Base-by-base conservation (phyloP, 2,888 invertebrate species). In the Tortricodes alternella region DNA sequence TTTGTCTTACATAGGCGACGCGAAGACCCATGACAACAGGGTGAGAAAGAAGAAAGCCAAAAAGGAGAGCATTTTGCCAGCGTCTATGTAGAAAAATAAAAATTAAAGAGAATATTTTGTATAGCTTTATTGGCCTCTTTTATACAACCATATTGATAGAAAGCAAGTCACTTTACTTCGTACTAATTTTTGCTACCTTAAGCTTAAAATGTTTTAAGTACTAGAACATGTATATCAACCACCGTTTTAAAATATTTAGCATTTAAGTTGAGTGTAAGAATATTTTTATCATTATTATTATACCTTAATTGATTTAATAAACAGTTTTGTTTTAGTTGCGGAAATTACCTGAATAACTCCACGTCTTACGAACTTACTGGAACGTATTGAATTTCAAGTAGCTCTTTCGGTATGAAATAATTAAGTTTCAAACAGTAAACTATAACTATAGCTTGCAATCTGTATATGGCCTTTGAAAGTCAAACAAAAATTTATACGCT, bases 231-330 rank as follows among this genome's bases (percentile, higher is more conserved):
- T 19, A 41, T 16, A 34, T 18, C 37, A 32, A 55, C 56, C 56
- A 56, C 49, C 56, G 56, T 49, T 49, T 35, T 44, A 50, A 29
- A 23, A 27, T 48, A 41, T 19, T 32, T 29, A 50, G 37, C 18
- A 29, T 27, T 2, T 49, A 49, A 56, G 49, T 19, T 19, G 6
- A n/a, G 15, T 43, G 9, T 44, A 38, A 44, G 7, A 21, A 41
- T 46, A 21, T 37, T 38, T 56, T 56, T 11, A n/a, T n/a, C n/a
- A n/a, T n/a, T 27, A 56, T 50, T 32, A 56, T 34, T 50, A 56
- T 13, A 50, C 24, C 13, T 16, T 37, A 27, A 49, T 56, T 50
- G 48, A n/a, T 46, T 35, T 44, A 46, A 4, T 38, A 44, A 27
- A 56, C 13, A 13, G 29, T 50, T 56, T 43, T 1, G 39, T 24